Evolutionary conservation across 1,140 invertebrate genomes (phyloP), one percentile per base, ranked within the genome.

Genomic region (Lepidurus packardi): DNA sequence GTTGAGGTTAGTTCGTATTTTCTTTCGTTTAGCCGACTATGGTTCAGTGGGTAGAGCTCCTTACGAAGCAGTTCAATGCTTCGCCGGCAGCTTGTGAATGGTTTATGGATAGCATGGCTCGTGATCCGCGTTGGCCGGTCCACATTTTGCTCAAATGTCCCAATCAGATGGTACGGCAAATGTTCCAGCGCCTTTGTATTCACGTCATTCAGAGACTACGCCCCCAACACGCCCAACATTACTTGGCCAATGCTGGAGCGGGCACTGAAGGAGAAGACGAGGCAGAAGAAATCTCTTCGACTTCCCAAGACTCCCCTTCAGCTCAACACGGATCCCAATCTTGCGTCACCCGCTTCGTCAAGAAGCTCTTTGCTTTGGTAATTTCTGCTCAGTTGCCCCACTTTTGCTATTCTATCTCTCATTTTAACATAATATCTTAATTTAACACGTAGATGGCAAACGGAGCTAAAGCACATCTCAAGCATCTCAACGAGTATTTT

Each of bases 91-190:
- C 95, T 0, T 95, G 94, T 80, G 93, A 96, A 83, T 95, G 95
- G 92, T 96, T 98, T 82, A 85, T 98, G 21, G 92, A 94, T 81
- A 92, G 94, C 82, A 96, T 98, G 95, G 93, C 94, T 1, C 87
- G 92, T 77, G 92, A 96, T 84, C 94, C 93, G 25, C 96, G 94
- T 92, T 98, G 96, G 96, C 94, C 94, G 1, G 91, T 97, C 80
- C 94, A 97, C 86, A 95, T 96, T 80, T 87, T 98, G 82, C 93
- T 98, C 82, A 95, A 95, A 86, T 98, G 96, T 86, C 94, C 95
- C 7, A 97, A 96, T 88, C 94, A 96, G 87, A 95, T 96, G 90
- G 94, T 97, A 44, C 88, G 95, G 76, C 94, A 97, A 86, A 96
- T 96, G 92, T 94, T 94, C 85, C 94, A 96, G 85, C 89, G 95